phyloP scores from a whole-genome alignment of 1,140 invertebrate genomes.

The Ostrea edulis region DNA sequence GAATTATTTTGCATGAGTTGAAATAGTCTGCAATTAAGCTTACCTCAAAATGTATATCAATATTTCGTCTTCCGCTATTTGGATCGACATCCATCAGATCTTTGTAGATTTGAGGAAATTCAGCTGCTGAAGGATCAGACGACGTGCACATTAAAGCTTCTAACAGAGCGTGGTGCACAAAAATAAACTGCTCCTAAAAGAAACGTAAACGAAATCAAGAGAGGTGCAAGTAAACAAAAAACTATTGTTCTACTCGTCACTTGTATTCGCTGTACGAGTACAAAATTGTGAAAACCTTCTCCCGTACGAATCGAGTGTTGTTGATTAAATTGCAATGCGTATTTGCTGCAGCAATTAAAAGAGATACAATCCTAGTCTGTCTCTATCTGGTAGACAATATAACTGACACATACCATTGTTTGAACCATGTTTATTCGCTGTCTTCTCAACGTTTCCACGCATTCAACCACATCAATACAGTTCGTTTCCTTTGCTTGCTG shows the following conservation, averaged over 20 bases:
- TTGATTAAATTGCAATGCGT: too few relatives aligned
- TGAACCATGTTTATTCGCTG: constrained; percentile 77
- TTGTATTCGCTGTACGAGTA: too few relatives aligned
- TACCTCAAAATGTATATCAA: neutral
- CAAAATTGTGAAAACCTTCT: too few relatives aligned
- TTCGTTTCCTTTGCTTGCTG: constrained; percentile 64
- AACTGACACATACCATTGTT: constrained; percentile 64
- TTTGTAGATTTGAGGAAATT: constrained; percentile 50
- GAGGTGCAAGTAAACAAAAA: too few relatives aligned
- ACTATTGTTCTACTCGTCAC: too few relatives aligned
- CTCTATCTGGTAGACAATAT: too few relatives aligned
- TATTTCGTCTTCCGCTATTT: constrained; percentile 42
- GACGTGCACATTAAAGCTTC: constrained; percentile 54
- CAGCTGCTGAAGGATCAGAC: constrained; percentile 30
- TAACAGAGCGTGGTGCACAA: constrained; percentile 57
- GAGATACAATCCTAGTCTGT: too few relatives aligned
- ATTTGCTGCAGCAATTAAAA: too few relatives aligned
- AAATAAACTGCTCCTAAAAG: constrained; percentile 58
- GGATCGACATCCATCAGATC: constrained; percentile 44
- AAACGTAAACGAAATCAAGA: too few relatives aligned
- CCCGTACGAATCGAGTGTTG: too few relatives aligned
- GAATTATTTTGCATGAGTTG: too few relatives aligned
- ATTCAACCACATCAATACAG: constrained; percentile 68
- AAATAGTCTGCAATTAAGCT: neutral
- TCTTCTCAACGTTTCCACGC: constrained; percentile 70